Base-by-base conservation (phyloP, 2,888 invertebrate genomes). In the Sericinus montela region DNA sequence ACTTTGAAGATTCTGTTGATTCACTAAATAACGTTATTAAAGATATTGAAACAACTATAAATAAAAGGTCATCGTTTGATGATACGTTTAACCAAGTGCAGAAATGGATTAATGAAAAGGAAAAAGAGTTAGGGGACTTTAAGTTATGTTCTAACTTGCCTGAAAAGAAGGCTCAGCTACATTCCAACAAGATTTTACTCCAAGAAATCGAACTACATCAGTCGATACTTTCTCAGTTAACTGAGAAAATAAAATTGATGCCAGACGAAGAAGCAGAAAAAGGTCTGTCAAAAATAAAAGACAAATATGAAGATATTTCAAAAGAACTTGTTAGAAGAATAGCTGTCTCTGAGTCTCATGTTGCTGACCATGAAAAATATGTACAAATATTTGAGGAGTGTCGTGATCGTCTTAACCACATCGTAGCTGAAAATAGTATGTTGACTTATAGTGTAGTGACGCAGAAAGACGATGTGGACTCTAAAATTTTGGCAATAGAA, bases 1-100 rank as follows among this genome's bases (percentile, higher is more conserved):
- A 92, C 55, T 96, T 96, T 66, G 98, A 98, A 78, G 91, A 94
- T 41, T 91, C 97, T 38, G 92, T 95, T 4, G 97, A 96, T 73
- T 93, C 94, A 74, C 92, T 97, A 0, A 97, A 95, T 71, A 92
- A 93, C 11, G 92, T 96, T 1, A 93, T 96, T 58, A 97, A 97
- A 74, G 94, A 94, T 63, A 94, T 97, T 13, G 98, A 98, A 86
- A 94, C 94, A 0, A 94, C 95, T 32, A 91, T 98, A 54, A 94
- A 97, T 72, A 96, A 97, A 63, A 92, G 97, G 76, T 95, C 96
- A 3, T 97, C 97, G 1, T 97, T 98, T 73, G 97, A 98, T 72
- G 97, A 98, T 63, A 97, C 96, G 55, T 94, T 95, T 60, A 93
- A 93, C 39, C 97, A 97, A 90, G 93, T 97, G 6, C 93, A 94